These are phyloP conservation scores for Pocillopora damicornis DNA, from an alignment of 64 coral and sea anemone species.

Conservation along the genomic window DNA sequence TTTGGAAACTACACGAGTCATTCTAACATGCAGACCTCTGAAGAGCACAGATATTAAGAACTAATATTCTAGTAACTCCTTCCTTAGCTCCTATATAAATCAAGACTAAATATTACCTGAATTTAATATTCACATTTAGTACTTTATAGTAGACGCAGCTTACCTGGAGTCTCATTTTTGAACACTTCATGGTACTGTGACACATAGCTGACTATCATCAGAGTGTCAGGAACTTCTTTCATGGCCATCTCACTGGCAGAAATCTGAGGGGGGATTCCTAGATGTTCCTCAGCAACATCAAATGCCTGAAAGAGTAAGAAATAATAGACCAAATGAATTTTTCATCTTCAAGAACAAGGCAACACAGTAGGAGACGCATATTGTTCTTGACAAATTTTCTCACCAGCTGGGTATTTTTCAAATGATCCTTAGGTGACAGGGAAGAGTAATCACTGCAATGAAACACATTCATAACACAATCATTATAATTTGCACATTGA, in stretches of 20 bases:
- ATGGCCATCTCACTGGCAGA: constrained; percentile 91
- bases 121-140: no score
- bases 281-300: constrained; percentile 84
- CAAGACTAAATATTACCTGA: no score
- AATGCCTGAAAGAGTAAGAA: constrained; percentile 66
- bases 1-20: no score
- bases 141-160: no score
- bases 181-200: constrained; percentile 95
- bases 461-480: background rate
- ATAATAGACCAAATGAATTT: background rate
- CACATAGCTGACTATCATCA: constrained; percentile 94
- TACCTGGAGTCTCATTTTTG: constrained; percentile 90
- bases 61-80: no score
- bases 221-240: constrained; percentile 59
- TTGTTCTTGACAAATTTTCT: background rate
- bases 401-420: constrained; percentile 85
- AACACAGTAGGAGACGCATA: constrained; percentile 51
- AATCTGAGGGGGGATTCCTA: constrained; percentile 92
- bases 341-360: background rate
- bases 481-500: no score
- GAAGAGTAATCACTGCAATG: constrained; percentile 81
- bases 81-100: no score
- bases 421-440: constrained; percentile 61
- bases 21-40: no score
- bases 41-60: no score